Conservation (phyloP, 2,797 vertebrate genomes). For the Gymnothorax reevesii region DNA sequence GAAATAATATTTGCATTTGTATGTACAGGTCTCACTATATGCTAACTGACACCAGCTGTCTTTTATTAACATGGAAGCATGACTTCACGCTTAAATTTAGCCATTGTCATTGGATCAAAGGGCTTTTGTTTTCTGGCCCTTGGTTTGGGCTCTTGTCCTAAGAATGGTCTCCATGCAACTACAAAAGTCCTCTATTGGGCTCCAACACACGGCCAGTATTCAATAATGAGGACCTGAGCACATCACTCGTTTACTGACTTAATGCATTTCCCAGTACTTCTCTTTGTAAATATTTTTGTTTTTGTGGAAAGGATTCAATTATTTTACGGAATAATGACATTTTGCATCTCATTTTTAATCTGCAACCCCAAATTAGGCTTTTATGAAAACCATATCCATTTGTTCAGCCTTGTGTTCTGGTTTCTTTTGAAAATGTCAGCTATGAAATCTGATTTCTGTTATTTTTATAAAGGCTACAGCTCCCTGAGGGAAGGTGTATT, state of each 20-base stretch:
- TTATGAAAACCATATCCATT: background rate
- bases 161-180: background rate
- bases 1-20: slow-evolving; percentile 1
- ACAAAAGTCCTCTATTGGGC: background rate
- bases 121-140: background rate
- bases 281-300: background rate
- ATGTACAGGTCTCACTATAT: background rate
- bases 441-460: background rate
- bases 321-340: too few relatives aligned
- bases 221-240: background rate
- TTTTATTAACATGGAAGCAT: background rate
- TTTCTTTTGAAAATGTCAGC: background rate
- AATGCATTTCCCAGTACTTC: background rate
- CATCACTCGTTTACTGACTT: background rate
- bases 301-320: too few relatives aligned
- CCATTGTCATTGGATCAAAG: background rate
- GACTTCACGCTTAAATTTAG: background rate
- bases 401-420: background rate
- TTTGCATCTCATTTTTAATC: background rate
- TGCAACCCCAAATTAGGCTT: background rate
- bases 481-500: background rate
- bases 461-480: background rate
- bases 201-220: background rate
- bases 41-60: background rate
- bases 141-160: background rate